Conservation (phyloP, 1,140 invertebrate species). For the Trialeurodes vaporariorum region DNA sequence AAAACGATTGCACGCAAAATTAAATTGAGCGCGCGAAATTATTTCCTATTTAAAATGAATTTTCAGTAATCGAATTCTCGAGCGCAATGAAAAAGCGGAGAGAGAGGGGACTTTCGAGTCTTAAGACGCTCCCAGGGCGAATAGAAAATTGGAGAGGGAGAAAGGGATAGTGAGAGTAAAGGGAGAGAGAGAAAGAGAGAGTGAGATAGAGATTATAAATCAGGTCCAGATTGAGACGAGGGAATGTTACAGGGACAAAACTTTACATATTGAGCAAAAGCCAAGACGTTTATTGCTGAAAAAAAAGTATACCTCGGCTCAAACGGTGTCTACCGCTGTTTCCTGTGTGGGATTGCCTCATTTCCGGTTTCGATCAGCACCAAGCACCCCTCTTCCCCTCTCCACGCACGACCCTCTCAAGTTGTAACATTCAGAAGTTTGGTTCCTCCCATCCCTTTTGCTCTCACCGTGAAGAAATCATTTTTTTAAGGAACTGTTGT, state of each 20-base stretch:
- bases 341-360: not conserved
- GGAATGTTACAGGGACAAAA: not conserved
- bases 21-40: not conserved
- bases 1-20: not conserved
- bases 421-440: too few species aligned
- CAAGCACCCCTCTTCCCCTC: not conserved
- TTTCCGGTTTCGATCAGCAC: not conserved
- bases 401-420: too few species aligned
- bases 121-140: too few species aligned
- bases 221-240: too few species aligned
- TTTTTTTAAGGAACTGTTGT: not conserved
- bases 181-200: too few species aligned
- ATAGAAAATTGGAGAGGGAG: too few species aligned
- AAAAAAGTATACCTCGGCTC: not conserved
- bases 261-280: too few species aligned
- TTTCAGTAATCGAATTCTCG: not conserved
- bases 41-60: not conserved
- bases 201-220: too few species aligned
- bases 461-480: not conserved
- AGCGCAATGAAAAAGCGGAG: too few species aligned
- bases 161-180: too few species aligned
- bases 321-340: not conserved
- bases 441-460: not conserved
- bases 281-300: too few species aligned
- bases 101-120: too few species aligned